Evolutionary conservation across 2,113 vertebrate genomes (phyloP).

Genomic region (Xerus inauris): DNA sequence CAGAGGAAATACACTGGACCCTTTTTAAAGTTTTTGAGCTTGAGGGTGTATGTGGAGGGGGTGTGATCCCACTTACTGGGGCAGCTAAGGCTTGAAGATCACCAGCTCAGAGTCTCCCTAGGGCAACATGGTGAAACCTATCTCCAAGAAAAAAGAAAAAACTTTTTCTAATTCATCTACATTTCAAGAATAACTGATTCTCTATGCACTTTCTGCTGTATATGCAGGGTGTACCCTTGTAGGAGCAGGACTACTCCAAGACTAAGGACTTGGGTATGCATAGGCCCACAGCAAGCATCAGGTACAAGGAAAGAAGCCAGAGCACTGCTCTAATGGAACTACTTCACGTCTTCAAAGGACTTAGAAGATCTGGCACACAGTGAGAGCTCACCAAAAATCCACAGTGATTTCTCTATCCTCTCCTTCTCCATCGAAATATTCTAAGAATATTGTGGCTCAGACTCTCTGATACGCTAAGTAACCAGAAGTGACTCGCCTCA

Average conservation of each 20-base stretch:
- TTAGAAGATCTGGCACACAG: not conserved
- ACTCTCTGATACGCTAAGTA: not conserved
- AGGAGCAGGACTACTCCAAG: rapidly evolving
- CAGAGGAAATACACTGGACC: not conserved
- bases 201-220: not conserved
- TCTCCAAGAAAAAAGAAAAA: not conserved
- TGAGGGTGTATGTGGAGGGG: not conserved
- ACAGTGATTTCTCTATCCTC: not conserved
- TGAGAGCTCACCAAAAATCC: not conserved
- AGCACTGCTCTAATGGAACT: not conserved
- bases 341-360: not conserved
- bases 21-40: not conserved
- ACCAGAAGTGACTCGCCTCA: not conserved
- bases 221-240: not conserved
- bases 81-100: not conserved
- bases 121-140: not conserved
- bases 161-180: not conserved
- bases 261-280: no score
- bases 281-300: not conserved
- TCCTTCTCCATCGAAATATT: not conserved
- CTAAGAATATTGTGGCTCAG: not conserved
- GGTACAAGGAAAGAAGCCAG: not conserved
- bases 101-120: no score
- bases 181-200: not conserved
- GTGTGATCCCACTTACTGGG: not conserved